Base-by-base conservation (phyloP, 2,888 invertebrate species). In the Orchesella flavescens region DNA sequence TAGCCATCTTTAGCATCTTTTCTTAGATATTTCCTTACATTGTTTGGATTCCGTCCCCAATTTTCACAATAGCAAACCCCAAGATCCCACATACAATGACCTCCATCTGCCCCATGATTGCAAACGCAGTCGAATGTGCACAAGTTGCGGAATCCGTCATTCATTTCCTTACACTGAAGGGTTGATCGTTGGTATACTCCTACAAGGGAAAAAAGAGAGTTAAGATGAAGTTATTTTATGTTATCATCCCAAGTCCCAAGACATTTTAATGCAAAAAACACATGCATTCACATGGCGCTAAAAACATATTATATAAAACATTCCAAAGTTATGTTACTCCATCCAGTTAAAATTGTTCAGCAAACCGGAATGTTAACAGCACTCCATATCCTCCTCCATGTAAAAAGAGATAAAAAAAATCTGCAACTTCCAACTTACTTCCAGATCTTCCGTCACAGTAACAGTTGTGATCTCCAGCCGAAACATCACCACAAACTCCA, bases 91-190 rank as follows among this genome's bases (percentile, higher is more conserved):
- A 24, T 23, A 57, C 80, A 80, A n/a, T 73, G 73, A 0, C 80
- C 80, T n/a, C 80, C 80, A 55, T 66, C 57, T 1, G 80, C 73
- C 4, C 55, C 65, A n/a, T 80, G 80, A 43, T 72, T 80, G 24
- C 80, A 80, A 13, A 73, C 21, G 17, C 79, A 80, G 66, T 80
- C 80, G 17, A 19, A 17, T 4, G 80, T 73, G 15, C 80, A 80
- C 19, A 80, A 19, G 21, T 80, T 66, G 5, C 73, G 17, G 57
- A 5, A 72, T n/a, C 23, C 55, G 15, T 80, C 80, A 10, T 34
- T 72, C 21, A 73, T 65, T 44, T 80, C 66, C 44, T 66, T 80
- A 23, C 80, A 80, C 21, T 80, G 73, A 15, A 72, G 55, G 1
- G 49, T 23, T n/a, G 80, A 73, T n/a, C 66, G 19, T 72, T 73